Evolutionary conservation across 2,888 invertebrate species (phyloP).

Genomic region (Blomia tropicalis): DNA sequence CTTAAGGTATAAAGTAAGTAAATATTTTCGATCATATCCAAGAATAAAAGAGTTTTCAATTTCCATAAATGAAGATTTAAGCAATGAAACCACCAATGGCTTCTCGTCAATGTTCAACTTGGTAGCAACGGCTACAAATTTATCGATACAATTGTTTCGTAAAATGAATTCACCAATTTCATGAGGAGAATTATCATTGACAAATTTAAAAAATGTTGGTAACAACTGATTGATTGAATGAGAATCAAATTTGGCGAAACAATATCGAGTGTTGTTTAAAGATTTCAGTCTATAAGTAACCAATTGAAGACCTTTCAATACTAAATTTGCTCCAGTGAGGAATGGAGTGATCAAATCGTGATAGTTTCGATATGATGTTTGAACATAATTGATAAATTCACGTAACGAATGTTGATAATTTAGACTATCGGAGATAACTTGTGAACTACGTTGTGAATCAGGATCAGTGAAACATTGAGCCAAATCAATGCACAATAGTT

Average conservation of each 20-base stretch:
- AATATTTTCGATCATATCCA: conserved; percentile 10
- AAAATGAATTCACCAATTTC: conserved; percentile 16
- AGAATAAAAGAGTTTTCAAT: conserved; percentile 23
- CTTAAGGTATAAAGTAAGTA: not conserved
- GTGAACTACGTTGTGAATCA: not conserved
- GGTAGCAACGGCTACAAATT: not conserved
- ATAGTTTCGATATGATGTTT: conserved; percentile 20
- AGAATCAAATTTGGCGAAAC: not conserved
- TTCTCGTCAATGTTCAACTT: conserved; percentile 5
- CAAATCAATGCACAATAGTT: not conserved
- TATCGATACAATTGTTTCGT: not conserved
- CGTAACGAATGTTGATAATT: conserved; percentile 14
- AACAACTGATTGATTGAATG: not conserved
- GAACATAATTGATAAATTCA: conserved; percentile 19
- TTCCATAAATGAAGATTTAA: conserved; percentile 24
- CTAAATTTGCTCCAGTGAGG: conserved; percentile 16
- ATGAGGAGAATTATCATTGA: conserved; percentile 5
- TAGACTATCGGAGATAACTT: not conserved
- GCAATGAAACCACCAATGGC: conserved; percentile 3
- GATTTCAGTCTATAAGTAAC: conserved; percentile 12
- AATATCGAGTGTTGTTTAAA: not conserved
- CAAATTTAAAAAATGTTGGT: not conserved
- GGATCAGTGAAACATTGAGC: not conserved
- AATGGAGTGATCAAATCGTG: conserved; percentile 21
- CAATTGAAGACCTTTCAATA: conserved; percentile 21